Evolutionary conservation across 2,888 invertebrate species (phyloP), one percentile per base, ranked within the genome.

Genomic region (Drosophila putrida): DNA sequence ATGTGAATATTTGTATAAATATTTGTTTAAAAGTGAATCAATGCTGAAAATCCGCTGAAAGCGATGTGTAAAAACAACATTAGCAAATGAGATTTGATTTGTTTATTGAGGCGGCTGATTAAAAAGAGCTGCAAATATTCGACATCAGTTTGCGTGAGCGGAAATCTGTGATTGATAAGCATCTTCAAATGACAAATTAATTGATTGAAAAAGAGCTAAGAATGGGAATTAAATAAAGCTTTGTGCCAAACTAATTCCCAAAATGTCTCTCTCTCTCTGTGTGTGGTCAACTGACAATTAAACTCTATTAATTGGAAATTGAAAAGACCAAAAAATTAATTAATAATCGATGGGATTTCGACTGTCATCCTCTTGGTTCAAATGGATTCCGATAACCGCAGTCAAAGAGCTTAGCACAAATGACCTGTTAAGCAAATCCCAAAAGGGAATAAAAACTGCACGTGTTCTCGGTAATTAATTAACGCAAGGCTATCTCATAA

Each of bases 131-230:
- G 9, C 25, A 15, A 27, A 39, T 9, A 39, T 20, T 11, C 39
- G 43, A 46, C 15, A 25, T 67, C 38, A 10, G 38, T 53, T 36
- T 47, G 13, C 53, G 10, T 71, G 41, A 72, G 50, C 79, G 72
- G 80, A 75, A 78, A 70, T 72, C 65, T 57, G 51, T 75, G 67
- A 72, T 64, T 70, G 69, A 70, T 78, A 80, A 70, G 43, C 79
- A 82, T 72, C 75, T 35, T 46, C 68, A 81, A 80, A 80, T 82
- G 85, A 69, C 85, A 84, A 84, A 84, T 84, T 84, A 80, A 80
- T 84, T 81, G 79, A 82, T 84, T 80, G 54, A 47, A 60, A 64
- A 67, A 36, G 51, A 47, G 36, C 60, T 39, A 44, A 71, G 68
- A 68, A 68, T 57, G 47, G 46, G 41, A 35, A 62, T 65, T 57